Evolutionary conservation across 2,113 vertebrate species (phyloP).

Genomic region (Balaeniceps rex): DNA sequence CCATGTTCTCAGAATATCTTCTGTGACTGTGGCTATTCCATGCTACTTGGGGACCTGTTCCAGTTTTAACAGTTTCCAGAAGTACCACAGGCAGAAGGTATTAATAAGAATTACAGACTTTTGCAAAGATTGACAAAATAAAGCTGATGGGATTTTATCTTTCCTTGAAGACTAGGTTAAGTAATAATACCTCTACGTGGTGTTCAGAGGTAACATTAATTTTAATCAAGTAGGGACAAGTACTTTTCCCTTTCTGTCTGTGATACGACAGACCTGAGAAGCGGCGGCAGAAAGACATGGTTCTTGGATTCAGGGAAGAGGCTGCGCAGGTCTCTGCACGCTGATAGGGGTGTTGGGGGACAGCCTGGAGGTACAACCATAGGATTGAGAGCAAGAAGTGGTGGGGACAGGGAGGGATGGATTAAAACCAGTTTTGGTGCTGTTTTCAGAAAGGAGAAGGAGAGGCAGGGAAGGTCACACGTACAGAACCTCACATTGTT

Average conservation of each 20-base stretch:
- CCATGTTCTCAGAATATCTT: slow-evolving; percentile 17
- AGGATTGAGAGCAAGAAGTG: neutral
- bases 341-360: fast-evolving
- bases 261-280: neutral
- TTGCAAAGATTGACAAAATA: slow-evolving; percentile 54
- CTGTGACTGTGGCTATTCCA: slow-evolving; percentile 14
- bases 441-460: neutral
- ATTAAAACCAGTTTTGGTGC: neutral
- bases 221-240: slow-evolving; percentile 49
- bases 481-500: fast-evolving
- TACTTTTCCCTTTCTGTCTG: neutral
- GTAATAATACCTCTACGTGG: slow-evolving; percentile 6
- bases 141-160: slow-evolving; percentile 48
- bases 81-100: neutral
- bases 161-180: slow-evolving; percentile 8
- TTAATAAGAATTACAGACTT: slow-evolving; percentile 51
- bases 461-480: fast-evolving
- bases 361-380: neutral
- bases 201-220: slow-evolving; percentile 29
- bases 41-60: slow-evolving; percentile 51
- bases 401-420: neutral
- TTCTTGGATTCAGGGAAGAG: neutral
- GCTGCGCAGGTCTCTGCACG: fast-evolving
- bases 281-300: neutral
- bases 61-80: slow-evolving; percentile 40